Conservation (phyloP, 2,113 vertebrate genomes). For the Hyperopisus bebe region DNA sequence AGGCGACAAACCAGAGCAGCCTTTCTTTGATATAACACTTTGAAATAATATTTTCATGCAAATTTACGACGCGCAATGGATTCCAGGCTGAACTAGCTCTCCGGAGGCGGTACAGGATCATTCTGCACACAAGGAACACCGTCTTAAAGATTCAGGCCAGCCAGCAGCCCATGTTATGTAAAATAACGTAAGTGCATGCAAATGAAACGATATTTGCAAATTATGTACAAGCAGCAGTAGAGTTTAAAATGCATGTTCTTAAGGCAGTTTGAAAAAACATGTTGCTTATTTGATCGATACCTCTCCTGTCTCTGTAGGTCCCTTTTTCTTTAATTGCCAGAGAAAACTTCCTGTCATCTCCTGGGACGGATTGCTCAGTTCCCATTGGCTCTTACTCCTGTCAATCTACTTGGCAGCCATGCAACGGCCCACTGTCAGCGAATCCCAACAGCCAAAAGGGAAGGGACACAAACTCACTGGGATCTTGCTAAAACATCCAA, state of each 20-base stretch:
- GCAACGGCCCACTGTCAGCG: slow-evolving; percentile 64
- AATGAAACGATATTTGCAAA: slow-evolving; percentile 2
- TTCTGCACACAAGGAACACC: not conserved
- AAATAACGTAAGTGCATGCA: slow-evolving; percentile 7
- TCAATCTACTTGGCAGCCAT: slow-evolving; percentile 60
- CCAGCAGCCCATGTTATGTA: not conserved
- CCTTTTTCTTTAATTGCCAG: not conserved
- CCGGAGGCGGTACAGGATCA: not conserved
- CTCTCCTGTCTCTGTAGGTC: not conserved
- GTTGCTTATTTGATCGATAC: not conserved
- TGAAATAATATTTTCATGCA: not conserved
- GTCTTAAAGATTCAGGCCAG: not conserved
- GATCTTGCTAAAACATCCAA: not conserved
- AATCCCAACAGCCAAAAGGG: slow-evolving; percentile 51
- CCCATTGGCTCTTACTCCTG: slow-evolving; percentile 44
- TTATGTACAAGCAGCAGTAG: not conserved
- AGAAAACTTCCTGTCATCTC: not conserved
- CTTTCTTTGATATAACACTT: not conserved
- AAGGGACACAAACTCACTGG: not conserved
- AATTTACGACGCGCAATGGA: not conserved
- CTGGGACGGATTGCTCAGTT: not conserved
- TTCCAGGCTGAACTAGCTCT: slow-evolving; percentile 1
- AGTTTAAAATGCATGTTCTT: not conserved
- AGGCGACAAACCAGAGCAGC: not conserved
- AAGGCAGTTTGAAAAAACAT: not conserved